Conservation (phyloP, 2,888 invertebrate genomes). For the Amiota mariae region DNA sequence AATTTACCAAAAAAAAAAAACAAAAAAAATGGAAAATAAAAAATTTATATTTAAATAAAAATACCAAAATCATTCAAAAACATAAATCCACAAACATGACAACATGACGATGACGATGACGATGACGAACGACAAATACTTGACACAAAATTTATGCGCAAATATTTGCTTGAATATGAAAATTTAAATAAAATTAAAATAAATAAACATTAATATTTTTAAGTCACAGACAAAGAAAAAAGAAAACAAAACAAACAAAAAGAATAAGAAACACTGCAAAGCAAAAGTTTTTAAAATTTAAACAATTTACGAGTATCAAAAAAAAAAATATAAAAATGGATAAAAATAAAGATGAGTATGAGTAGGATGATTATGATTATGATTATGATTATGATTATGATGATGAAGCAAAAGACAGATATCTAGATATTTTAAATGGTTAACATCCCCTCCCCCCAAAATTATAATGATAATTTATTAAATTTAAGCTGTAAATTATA, state of each 20-base stretch:
- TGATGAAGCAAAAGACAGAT: not conserved
- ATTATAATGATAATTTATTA: conserved; percentile 12
- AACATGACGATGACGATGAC: too few species aligned
- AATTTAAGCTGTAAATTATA: conserved; percentile 20
- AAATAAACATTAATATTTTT: not conserved
- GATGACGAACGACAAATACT: too few species aligned
- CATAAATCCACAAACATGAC: too few species aligned
- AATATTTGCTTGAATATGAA: not conserved
- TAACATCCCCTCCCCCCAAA: not conserved
- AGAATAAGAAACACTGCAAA: conserved; percentile 2
- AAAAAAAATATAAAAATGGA: not conserved
- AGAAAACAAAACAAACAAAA: conserved; percentile 6
- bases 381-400: not conserved
- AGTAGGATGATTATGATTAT: too few species aligned
- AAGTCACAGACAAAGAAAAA: not conserved
- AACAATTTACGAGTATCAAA: not conserved
- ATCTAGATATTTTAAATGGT: conserved; percentile 23
- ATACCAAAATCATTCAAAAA: too few species aligned
- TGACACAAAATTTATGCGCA: not conserved
- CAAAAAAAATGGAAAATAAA: not conserved
- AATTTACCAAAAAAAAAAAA: conserved; percentile 2
- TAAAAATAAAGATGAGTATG: not conserved
- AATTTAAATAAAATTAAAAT: too few species aligned
- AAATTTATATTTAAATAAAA: too few species aligned
- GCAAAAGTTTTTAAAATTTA: not conserved